phyloP scores from a whole-genome alignment of 2,113 vertebrate genomes.

The Pongo abelii region DNA sequence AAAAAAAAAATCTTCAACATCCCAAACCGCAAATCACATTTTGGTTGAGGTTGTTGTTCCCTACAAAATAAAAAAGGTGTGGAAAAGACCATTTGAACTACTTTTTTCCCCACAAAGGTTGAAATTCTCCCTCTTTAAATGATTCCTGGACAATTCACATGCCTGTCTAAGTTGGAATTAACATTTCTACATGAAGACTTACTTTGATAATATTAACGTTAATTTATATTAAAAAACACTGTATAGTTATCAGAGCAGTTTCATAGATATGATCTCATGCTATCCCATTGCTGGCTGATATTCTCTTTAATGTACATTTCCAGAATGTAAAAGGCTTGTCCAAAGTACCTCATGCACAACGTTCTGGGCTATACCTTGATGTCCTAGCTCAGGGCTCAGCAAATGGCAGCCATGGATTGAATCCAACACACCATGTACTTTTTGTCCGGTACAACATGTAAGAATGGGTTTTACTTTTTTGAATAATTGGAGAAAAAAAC shows the following conservation, averaged over 20 bases:
- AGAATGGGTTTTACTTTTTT: neutral
- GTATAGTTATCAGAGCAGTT: neutral
- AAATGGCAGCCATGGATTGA: neutral
- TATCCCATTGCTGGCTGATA: neutral
- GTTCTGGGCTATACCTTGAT: neutral
- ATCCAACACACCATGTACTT: neutral
- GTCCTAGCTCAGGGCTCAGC: neutral
- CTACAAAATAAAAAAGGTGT: constrained; percentile 46
- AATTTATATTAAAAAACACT: neutral
- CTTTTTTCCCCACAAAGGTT: constrained; percentile 2
- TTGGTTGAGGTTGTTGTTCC: constrained; percentile 36
- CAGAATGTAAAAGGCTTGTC: neutral
- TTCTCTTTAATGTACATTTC: neutral
- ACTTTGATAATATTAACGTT: neutral
- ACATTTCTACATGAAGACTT: neutral
- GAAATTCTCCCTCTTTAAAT: neutral
- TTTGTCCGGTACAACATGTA: neutral
- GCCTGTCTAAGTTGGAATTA: neutral
- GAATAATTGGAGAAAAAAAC: neutral
- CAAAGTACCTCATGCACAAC: neutral
- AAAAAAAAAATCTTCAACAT: neutral
- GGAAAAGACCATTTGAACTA: neutral
- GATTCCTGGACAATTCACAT: neutral
- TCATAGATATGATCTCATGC: neutral
- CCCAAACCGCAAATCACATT: constrained; percentile 33